Percentiles rank a stretch among this genome's conserved stretches.
These are phyloP conservation scores for Strigamia maritima DNA, from an alignment of 2,888 invertebrate genomes.

Conservation along the genomic window DNA sequence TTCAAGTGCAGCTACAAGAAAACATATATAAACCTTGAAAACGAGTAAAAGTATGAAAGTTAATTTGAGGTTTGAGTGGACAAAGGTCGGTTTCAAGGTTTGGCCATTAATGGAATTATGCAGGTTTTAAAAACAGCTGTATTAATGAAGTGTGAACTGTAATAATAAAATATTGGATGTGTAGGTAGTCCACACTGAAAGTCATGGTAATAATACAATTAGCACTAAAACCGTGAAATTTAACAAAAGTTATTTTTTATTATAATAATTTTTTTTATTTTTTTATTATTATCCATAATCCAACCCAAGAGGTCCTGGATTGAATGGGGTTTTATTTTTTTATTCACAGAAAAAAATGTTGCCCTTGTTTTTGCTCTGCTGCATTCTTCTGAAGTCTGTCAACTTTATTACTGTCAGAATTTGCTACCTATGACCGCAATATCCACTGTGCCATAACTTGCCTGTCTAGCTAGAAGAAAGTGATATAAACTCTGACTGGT, in stretches of 20 bases:
- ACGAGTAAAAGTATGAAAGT: not conserved
- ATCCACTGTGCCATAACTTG: no score
- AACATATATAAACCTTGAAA: constrained; percentile 18
- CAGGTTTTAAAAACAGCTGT: not conserved
- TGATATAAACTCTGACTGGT: no score
- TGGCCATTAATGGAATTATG: not conserved
- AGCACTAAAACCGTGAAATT: not conserved
- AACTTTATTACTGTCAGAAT: not conserved
- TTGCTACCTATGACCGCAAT: not conserved
- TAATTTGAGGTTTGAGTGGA: constrained; percentile 1
- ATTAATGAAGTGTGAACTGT: not conserved
- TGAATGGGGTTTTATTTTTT: no score
- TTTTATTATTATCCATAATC: no score
- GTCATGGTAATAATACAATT: not conserved
- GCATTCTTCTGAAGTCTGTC: not conserved
- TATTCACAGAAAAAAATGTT: not conserved
- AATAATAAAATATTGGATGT: not conserved
- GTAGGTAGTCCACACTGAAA: not conserved
- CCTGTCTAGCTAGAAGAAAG: no score
- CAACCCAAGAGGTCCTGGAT: no score
- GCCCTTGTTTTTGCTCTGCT: not conserved
- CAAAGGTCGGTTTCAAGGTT: not conserved
- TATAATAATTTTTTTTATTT: no score
- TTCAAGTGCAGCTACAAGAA: not conserved
- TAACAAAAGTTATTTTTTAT: no score